Evolutionary conservation across 2,888 invertebrate genomes (phyloP).

Genomic region (Serripes groenlandicus): DNA sequence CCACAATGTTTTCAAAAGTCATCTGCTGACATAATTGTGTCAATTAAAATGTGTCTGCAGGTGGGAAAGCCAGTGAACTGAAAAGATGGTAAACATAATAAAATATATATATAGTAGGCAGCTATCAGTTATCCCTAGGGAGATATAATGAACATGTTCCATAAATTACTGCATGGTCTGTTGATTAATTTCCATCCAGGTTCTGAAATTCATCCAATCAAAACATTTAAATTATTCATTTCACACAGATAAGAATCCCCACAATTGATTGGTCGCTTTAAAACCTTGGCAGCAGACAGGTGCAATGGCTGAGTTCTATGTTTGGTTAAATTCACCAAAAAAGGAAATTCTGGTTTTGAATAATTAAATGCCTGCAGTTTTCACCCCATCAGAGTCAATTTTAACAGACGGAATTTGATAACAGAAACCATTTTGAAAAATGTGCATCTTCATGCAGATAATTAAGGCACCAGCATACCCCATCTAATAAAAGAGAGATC

Average conservation of each 20-base stretch:
- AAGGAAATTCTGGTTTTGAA: too few species aligned
- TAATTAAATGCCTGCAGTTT: not conserved
- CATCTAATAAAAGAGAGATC: not conserved
- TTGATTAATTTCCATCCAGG: slow-evolving; percentile 1
- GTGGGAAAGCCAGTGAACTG: not conserved
- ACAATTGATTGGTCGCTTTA: not conserved
- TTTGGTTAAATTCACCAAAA: not conserved
- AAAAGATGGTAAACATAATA: slow-evolving; percentile 2
- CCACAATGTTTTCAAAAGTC: not conserved
- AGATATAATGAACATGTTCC: not conserved
- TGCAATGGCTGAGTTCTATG: too few species aligned
- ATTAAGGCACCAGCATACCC: not conserved
- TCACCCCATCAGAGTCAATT: not conserved
- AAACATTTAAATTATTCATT: slow-evolving; percentile 6
- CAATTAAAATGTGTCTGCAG: too few species aligned
- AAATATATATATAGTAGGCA: not conserved
- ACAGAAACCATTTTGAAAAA: slow-evolving; percentile 14
- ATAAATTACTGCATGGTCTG: slow-evolving; percentile 12
- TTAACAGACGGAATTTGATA: slow-evolving; percentile 7
- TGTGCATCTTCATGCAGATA: not conserved
- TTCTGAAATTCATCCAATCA: slow-evolving; percentile 13
- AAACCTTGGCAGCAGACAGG: too few species aligned
- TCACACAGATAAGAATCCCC: not conserved
- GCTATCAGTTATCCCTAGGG: not conserved
- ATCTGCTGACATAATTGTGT: too few species aligned